Percentiles rank a stretch among this genome's conserved stretches.
Evolutionary conservation across 2,113 vertebrate species (phyloP).

Genomic region (Melanerpes formicivorus): DNA sequence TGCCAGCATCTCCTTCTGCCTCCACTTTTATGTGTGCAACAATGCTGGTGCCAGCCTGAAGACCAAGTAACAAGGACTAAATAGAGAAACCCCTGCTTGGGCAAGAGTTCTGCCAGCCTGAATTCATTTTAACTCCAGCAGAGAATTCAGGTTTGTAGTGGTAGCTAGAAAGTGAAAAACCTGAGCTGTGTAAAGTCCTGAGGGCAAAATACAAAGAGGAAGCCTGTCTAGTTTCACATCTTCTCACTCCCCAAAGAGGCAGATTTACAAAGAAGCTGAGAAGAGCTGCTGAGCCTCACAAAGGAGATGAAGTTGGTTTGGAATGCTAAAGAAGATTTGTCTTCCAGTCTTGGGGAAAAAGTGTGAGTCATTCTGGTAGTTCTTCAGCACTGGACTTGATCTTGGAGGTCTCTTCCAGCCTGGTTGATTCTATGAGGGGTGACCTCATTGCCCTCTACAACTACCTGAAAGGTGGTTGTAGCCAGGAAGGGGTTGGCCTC

Average conservation of each 20-base stretch:
- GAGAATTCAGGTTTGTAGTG: neutral
- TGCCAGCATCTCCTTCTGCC: neutral
- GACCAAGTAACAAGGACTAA: neutral
- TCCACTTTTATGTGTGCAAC: accelerated
- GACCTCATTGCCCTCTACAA: too few species aligned
- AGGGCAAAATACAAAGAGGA: neutral
- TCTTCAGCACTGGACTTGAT: neutral
- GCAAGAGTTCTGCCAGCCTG: neutral
- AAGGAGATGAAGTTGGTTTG: neutral
- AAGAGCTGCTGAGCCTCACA: neutral
- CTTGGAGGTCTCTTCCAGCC: neutral
- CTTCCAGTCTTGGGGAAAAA: neutral
- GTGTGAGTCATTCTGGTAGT: neutral
- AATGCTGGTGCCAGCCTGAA: neutral
- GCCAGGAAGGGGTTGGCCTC: too few species aligned
- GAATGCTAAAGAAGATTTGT: neutral
- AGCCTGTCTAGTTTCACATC: neutral
- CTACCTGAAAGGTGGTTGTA: too few species aligned
- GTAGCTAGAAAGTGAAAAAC: neutral
- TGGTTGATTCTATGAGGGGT: too few species aligned
- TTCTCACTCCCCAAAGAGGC: neutral
- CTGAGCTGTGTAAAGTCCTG: neutral
- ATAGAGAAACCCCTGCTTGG: neutral
- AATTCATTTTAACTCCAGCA: neutral
- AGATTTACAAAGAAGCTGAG: neutral